A percentile compares a stretch with the other conserved stretches of the same genome.
Evolutionary conservation across 2,888 invertebrate species (phyloP).

Genomic region (Cacoxenus indagator): DNA sequence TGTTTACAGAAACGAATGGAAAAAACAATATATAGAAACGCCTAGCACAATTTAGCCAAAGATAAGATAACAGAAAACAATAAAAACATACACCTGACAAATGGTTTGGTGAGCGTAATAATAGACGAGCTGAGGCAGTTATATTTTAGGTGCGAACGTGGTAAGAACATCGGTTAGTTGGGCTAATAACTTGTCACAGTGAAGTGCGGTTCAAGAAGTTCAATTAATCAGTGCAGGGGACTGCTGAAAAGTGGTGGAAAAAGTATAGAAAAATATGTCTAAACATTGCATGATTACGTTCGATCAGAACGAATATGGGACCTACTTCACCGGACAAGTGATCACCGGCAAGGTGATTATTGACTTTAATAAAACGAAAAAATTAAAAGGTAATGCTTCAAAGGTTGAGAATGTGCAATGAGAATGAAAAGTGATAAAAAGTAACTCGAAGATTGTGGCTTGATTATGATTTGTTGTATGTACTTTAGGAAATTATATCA

Average conservation of each 20-base stretch:
- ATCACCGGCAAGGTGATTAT: conserved; percentile 66
- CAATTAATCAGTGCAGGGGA: neutral
- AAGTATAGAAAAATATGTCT: conserved; percentile 43
- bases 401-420: neutral
- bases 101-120: no score
- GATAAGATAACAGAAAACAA: neutral
- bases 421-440: neutral
- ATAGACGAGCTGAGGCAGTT: conserved; percentile 40
- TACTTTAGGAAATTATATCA: conserved; percentile 24
- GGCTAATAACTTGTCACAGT: neutral
- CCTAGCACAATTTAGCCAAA: neutral
- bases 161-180: conserved; percentile 30
- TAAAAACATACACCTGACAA: neutral
- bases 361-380: conserved; percentile 62
- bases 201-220: neutral
- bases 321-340: conserved; percentile 71
- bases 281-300: conserved; percentile 64
- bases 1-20: no score
- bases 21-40: neutral
- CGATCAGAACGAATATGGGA: conserved; percentile 77
- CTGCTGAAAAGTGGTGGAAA: neutral
- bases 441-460: conserved; percentile 6
- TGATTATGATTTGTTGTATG: no score
- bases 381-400: conserved; percentile 57
- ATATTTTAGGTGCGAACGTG: conserved; percentile 37